These are phyloP conservation scores for Astreopora myriophthalma DNA, from an alignment of 64 coral and sea anemone genomes.

Conservation along the genomic window DNA sequence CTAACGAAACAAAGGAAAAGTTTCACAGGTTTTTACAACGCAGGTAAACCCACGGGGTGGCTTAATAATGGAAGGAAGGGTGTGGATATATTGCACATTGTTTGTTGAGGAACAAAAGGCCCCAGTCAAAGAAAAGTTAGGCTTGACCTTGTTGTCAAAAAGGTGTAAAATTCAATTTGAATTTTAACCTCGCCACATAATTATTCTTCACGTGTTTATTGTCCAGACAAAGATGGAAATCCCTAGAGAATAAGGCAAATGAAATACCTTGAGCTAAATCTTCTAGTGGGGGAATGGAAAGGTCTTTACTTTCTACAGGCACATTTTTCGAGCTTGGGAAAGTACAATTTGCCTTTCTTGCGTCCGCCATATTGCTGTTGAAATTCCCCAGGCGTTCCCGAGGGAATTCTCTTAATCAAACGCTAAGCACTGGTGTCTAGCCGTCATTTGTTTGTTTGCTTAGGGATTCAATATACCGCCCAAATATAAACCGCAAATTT, in stretches of 20 bases:
- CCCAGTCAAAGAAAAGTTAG: too few relatives aligned
- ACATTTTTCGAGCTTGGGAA: conserved; percentile 7
- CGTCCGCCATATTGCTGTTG: background rate
- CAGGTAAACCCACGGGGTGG: too few relatives aligned
- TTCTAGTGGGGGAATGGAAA: conserved; percentile 69
- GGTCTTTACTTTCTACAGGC: conserved; percentile 72
- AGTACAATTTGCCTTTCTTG: background rate
- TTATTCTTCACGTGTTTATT: background rate
- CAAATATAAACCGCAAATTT: background rate
- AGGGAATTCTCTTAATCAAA: background rate
- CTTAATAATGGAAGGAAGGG: too few relatives aligned
- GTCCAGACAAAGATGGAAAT: background rate
- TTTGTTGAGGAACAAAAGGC: too few relatives aligned
- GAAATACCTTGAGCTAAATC: conserved; percentile 80
- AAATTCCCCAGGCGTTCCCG: conserved; percentile 28
- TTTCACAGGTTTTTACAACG: too few relatives aligned
- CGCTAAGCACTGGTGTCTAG: background rate
- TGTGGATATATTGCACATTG: too few relatives aligned
- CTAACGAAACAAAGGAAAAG: too few relatives aligned
- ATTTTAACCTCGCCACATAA: too few relatives aligned
- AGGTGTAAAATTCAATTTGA: too few relatives aligned
- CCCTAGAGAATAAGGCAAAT: background rate
- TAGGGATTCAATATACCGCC: background rate
- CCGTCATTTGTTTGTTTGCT: background rate
- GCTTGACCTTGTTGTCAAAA: too few relatives aligned